These are phyloP conservation scores for Tragelaphus imberbis DNA, from an alignment of 2,113 vertebrate genomes.

Conservation along the genomic window DNA sequence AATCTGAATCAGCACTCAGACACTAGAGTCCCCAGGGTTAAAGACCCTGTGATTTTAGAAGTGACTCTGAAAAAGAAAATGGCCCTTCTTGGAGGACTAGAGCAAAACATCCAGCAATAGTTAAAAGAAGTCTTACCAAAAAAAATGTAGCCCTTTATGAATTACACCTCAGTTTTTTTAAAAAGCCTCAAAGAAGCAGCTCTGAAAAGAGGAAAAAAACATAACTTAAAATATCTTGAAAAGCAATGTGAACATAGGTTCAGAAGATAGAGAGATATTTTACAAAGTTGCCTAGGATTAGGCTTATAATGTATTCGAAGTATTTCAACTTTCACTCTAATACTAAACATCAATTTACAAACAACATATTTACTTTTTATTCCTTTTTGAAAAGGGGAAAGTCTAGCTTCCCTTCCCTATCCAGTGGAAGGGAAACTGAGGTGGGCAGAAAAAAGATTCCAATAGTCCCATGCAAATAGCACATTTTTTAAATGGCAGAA, in stretches of 20 bases:
- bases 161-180: slow-evolving; percentile 18
- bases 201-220: not conserved
- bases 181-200: not conserved
- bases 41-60: not conserved
- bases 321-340: slow-evolving; percentile 68
- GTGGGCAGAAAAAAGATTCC: slow-evolving; percentile 9
- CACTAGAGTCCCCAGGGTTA: not conserved
- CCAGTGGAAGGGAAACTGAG: not conserved
- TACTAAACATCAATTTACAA: slow-evolving; percentile 70
- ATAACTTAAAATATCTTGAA: not conserved
- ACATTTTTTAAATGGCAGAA: slow-evolving; percentile 65
- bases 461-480: slow-evolving; percentile 55
- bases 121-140: slow-evolving; percentile 39
- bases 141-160: slow-evolving; percentile 15
- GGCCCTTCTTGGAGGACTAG: slow-evolving; percentile 58
- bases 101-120: slow-evolving; percentile 38
- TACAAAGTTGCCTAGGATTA: slow-evolving; percentile 51
- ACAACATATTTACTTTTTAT: slow-evolving; percentile 64
- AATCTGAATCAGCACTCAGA: not conserved
- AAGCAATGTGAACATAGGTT: not conserved
- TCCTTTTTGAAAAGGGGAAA: not conserved
- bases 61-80: not conserved
- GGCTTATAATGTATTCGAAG: slow-evolving; percentile 47
- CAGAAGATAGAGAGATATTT: slow-evolving; percentile 44
- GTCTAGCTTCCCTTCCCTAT: not conserved